Percentiles rank a stretch among this genome's conserved stretches.
Conservation (phyloP, 2,113 vertebrate species). For the Deroptyus accipitrinus region DNA sequence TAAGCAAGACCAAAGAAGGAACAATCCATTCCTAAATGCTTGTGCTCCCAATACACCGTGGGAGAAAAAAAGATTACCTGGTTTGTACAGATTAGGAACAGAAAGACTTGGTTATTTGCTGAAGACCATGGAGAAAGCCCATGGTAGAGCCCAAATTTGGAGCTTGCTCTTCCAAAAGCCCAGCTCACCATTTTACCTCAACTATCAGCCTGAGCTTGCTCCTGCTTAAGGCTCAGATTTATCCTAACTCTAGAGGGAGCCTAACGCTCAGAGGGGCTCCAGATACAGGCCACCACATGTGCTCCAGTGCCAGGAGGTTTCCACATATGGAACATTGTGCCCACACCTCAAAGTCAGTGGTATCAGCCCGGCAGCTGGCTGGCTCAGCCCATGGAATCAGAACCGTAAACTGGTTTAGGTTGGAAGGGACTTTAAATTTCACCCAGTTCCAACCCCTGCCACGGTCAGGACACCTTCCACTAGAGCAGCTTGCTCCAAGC, state of each 20-base stretch:
- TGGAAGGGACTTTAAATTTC: neutral
- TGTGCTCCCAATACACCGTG: neutral
- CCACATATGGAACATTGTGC: neutral
- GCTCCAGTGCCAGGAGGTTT: neutral
- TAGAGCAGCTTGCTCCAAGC: neutral
- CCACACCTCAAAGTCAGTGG: accelerated
- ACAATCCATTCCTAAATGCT: neutral
- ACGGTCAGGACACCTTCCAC: neutral
- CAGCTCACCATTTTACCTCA: neutral
- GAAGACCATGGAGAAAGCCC: neutral
- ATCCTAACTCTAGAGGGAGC: neutral
- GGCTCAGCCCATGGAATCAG: neutral
- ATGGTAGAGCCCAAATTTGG: neutral
- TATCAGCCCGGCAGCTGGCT: accelerated
- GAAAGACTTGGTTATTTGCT: neutral
- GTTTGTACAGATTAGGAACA: neutral
- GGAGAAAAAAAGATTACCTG: neutral
- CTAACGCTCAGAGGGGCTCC: neutral
- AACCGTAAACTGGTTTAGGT: neutral
- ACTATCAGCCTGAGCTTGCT: neutral
- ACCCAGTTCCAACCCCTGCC: neutral
- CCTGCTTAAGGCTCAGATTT: neutral
- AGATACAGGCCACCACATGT: accelerated
- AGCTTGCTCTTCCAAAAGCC: neutral
- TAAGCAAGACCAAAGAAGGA: neutral